Base-by-base conservation (phyloP, 2,113 vertebrate species). In the Dermatemys mawii region DNA sequence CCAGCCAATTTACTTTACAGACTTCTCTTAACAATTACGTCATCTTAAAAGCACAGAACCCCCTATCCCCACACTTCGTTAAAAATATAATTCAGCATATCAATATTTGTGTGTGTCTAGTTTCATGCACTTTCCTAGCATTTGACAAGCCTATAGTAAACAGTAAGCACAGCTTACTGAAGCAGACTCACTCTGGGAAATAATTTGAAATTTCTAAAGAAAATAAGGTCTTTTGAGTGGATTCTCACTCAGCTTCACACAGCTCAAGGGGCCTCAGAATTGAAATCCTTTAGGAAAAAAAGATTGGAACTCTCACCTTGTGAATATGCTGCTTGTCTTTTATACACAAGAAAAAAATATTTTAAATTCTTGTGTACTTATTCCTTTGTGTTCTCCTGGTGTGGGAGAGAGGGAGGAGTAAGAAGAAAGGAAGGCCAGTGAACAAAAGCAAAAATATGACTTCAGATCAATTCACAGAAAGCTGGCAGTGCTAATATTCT, bases 331-430 rank as follows among this genome's bases (percentile, higher is more conserved):
- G 6, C 63, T 95, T 92, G 60, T 70, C 94, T 97, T 70, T 95
- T 96, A 97, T 94, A 90, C 17, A 78, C 29, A 95, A 96, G 7
- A 97, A 93, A 92, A 95, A 27, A 94, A 94, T 94, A 89, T 91
- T 97, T 96, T 91, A 90, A 93, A 57, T 78, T 83, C 80, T 83
- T 60, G 17, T 17, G 13, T 4, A 2, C 32, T 84, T 51, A 16
- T 32, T 5, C 19, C 46, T 22, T 29, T 75, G 13, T 14, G 75
- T 95, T 88, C 95, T 29, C 70, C 85, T 95, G 84, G 26, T 60
- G 87, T 55, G 51, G 70, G 6, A 67, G 35, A 41, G 92, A 96
- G 17, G 54, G 16, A 86, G 88, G 93, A 76, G 21, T 11, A 0
- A 7, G 80, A 29, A 53, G 90, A 73, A 38, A 93, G 86, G 84